A percentile compares a stretch with the other conserved stretches of the same genome.
phyloP scores from a whole-genome alignment of 2,113 vertebrate species.

The Coregonus clupeaformis region DNA sequence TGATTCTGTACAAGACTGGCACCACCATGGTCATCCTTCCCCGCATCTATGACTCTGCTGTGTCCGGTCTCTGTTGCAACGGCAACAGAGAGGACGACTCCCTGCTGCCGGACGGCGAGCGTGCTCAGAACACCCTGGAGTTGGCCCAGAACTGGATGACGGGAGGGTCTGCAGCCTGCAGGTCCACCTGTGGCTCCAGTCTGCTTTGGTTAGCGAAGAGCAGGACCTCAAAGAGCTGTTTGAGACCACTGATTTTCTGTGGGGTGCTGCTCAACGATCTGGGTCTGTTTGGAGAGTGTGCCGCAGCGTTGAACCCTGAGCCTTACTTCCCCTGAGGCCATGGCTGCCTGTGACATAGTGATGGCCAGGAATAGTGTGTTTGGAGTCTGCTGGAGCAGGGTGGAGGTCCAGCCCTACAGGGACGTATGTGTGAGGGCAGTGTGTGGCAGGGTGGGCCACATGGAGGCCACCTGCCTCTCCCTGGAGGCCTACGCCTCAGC shows the following conservation, averaged over 20 bases:
- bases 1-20: too few relatives aligned
- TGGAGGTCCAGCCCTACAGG: constrained; percentile 25
- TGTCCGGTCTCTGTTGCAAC: background rate
- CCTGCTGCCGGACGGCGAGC: background rate
- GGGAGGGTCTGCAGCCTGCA: too few relatives aligned
- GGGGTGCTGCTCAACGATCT: too few relatives aligned
- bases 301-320: constrained; percentile 24
- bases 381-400: constrained; percentile 10
- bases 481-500: too few relatives aligned
- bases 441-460: too few relatives aligned
- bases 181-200: too few relatives aligned
- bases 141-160: background rate
- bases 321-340: constrained; percentile 46
- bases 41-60: too few relatives aligned
- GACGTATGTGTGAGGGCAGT: constrained; percentile 25
- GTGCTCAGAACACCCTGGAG: background rate
- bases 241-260: too few relatives aligned
- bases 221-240: too few relatives aligned
- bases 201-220: too few relatives aligned
- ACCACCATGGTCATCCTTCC: too few relatives aligned
- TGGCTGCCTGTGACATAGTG: constrained; percentile 26
- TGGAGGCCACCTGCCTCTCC: too few relatives aligned
- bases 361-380: constrained; percentile 25
- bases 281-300: constrained; percentile 62
- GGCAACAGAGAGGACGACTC: background rate